Percentiles rank a stretch among this genome's conserved stretches.
phyloP scores from a whole-genome alignment of 1,140 invertebrate genomes.

The Diploscapter pachys region DNA sequence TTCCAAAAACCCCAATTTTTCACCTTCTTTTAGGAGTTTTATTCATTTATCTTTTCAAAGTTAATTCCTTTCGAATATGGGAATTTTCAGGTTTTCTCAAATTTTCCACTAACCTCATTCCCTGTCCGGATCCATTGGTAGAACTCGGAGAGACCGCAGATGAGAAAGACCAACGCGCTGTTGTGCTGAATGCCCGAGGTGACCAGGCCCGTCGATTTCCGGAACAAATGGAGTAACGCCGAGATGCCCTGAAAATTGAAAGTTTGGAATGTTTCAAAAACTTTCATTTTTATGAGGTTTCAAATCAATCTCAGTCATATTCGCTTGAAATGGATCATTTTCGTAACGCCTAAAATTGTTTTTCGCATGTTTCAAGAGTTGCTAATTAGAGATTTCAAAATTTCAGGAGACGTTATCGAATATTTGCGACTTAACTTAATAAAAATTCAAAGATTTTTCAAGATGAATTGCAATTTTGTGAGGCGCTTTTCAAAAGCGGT shows the following conservation, averaged over 20 bases:
- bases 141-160: slow-evolving; percentile 26
- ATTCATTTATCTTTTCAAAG: not conserved
- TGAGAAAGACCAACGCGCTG: slow-evolving; percentile 8
- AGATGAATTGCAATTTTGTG: too few relatives aligned
- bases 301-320: too few relatives aligned
- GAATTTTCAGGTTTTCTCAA: not conserved
- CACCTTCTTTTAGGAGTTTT: too few relatives aligned
- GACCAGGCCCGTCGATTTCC: slow-evolving; percentile 22
- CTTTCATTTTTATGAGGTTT: too few relatives aligned
- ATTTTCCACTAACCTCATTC: not conserved
- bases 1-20: too few relatives aligned
- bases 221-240: slow-evolving; percentile 10
- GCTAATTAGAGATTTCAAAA: not conserved
- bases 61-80: too few relatives aligned
- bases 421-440: not conserved
- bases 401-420: not conserved
- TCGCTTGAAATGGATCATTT: too few relatives aligned
- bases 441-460: too few relatives aligned
- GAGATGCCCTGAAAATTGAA: slow-evolving; percentile 11
- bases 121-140: slow-evolving; percentile 25
- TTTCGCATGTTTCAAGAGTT: not conserved
- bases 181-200: slow-evolving; percentile 34
- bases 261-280: not conserved
- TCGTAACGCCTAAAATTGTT: too few relatives aligned
- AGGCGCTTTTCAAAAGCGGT: too few relatives aligned